Base-by-base conservation (phyloP, 2,888 invertebrate species). In the Homarus gammarus region DNA sequence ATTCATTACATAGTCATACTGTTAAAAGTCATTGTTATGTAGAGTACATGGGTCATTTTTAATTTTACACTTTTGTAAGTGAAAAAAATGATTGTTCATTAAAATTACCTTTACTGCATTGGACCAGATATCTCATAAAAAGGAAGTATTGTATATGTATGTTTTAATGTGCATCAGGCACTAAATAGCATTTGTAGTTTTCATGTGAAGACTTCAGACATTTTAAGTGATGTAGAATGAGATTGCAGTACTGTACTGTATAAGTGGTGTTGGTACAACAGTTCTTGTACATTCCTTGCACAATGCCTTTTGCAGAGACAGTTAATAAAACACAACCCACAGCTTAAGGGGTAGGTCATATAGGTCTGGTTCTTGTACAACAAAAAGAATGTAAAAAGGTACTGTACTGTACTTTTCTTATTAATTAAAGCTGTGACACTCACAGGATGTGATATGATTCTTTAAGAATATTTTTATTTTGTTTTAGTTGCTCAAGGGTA, bases 21-120 rank as follows among this genome's bases (percentile, higher is more conserved):
- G 49, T 75, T 75, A 49, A 75, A 75, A 75, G 75, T 31, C 75
- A 75, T 75, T 75, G 75, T 75, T 75, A 44, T 44, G 75, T 75
- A 75, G 75, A 44, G 40, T 75, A 64, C 6, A 75, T 40, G 40
- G 75, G 31, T 75, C 44, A 44, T 75, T 75, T 75, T 75, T 75
- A 75, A 44, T 75, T 75, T 75, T 75, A 75, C 75, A 75, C 75
- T 75, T 75, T 75, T 75, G 31, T 75, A 75, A 75, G 44, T n/a
- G 22, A 56, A 49, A 12, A 15, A 56, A 22, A 18, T 5, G 22
- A 56, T 3, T 64, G 27, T 64, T 64, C 22, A 64, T 64, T 27
- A 64, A 2, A 27, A 64, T 27, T 64, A 12, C 64, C 27, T 64
- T 27, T 27, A 27, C 56, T 64, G 64, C 27, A 64, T 64, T 18